Conservation (phyloP, 2,113 vertebrate genomes). For the Paraplagusia blochii region DNA sequence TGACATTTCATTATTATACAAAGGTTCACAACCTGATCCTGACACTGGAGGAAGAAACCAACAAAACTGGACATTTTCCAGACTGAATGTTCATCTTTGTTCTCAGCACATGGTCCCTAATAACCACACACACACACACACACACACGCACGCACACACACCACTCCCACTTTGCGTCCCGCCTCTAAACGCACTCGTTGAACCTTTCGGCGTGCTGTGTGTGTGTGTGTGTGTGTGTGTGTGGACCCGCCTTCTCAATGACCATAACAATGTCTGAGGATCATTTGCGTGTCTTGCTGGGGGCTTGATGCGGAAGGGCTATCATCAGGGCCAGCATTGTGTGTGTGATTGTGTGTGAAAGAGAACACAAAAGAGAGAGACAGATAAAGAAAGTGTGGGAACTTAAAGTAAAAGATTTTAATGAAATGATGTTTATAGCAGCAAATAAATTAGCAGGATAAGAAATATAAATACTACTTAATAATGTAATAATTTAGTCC, state of each 20-base stretch:
- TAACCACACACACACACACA: constrained; percentile 14
- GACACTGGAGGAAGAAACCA: constrained; percentile 27
- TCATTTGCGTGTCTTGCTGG: constrained; percentile 30
- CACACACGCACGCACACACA: too few relatives aligned
- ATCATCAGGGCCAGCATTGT: background rate
- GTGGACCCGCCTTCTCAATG: constrained; percentile 32
- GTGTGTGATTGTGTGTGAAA: background rate
- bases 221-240: constrained; percentile 25
- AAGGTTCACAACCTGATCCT: too few relatives aligned
- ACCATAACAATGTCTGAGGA: constrained; percentile 47
- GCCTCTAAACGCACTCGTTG: constrained; percentile 47
- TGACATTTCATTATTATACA: too few relatives aligned
- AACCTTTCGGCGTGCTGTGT: constrained; percentile 24
- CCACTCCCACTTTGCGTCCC: constrained; percentile 15
- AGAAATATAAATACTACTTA: too few relatives aligned
- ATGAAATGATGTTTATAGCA: too few relatives aligned
- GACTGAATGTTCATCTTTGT: constrained; percentile 7
- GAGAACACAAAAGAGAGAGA: background rate
- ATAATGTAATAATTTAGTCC: too few relatives aligned
- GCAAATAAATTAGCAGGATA: too few relatives aligned
- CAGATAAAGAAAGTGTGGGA: background rate
- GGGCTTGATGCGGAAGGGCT: constrained; percentile 1
- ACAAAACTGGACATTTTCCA: constrained; percentile 8
- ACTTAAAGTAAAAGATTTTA: background rate
- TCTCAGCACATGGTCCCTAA: constrained; percentile 24